Percentiles rank a stretch among this genome's conserved stretches.
phyloP scores from a whole-genome alignment of 2,113 vertebrate genomes.

The Grammomys surdaster region DNA sequence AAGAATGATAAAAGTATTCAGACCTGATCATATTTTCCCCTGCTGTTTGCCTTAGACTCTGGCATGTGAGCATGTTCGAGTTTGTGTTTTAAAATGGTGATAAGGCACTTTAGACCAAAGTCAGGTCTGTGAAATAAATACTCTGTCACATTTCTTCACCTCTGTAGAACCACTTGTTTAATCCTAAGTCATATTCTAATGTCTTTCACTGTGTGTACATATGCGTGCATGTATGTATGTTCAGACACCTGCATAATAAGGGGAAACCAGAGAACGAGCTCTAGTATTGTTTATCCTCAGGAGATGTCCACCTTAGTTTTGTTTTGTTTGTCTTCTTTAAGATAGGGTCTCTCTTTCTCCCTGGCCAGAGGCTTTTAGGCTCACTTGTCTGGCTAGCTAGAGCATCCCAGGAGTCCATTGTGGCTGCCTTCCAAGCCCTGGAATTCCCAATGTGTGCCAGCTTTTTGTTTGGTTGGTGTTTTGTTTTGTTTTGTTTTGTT shows the following conservation, averaged over 20 bases:
- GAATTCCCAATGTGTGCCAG: not conserved
- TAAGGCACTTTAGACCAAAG: not conserved
- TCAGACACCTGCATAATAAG: no score
- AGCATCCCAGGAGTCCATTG: not conserved
- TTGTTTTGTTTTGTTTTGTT: no score
- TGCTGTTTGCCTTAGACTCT: constrained; percentile 18
- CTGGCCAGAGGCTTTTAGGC: not conserved
- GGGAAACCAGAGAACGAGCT: not conserved
- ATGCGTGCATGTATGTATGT: not conserved
- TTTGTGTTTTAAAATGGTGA: not conserved
- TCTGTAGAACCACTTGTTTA: not conserved
- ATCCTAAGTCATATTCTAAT: not conserved
- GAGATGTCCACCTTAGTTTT: not conserved
- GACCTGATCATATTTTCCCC: not conserved
- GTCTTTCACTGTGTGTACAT: not conserved
- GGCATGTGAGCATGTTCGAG: not conserved
- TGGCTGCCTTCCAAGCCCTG: no score
- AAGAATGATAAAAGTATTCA: not conserved
- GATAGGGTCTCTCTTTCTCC: not conserved
- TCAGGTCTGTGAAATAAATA: not conserved
- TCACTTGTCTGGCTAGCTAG: not conserved
- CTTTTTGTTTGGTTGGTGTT: not conserved
- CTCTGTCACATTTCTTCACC: not conserved
- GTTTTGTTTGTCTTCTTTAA: not conserved
- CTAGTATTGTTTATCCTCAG: not conserved